A percentile compares a stretch with the other conserved stretches of the same genome.
Conservation (phyloP, 2,888 invertebrate genomes). For the Gortyna flavago region DNA sequence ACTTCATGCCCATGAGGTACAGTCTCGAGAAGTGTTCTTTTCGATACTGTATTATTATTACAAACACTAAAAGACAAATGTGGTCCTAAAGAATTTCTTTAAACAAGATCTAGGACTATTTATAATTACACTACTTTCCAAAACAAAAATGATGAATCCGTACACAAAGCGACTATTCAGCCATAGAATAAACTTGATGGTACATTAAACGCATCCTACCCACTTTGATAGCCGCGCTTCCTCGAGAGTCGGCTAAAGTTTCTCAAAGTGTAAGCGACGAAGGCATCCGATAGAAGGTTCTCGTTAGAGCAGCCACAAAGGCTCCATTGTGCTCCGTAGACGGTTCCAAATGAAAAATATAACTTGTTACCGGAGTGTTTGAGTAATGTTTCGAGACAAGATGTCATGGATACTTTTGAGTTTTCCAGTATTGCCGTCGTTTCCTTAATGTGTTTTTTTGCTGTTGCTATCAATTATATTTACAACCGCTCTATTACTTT, state of each 20-base stretch:
- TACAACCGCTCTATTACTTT: background rate
- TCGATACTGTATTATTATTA: background rate
- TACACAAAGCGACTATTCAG: conserved; percentile 23
- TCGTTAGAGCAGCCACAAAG: conserved; percentile 69
- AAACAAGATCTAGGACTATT: background rate
- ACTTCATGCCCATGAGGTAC: no score
- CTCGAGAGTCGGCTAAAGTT: conserved; percentile 66
- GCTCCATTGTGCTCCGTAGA: conserved; percentile 68
- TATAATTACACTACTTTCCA: conserved; percentile 2
- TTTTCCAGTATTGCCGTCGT: conserved; percentile 13
- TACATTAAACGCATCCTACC: conserved; percentile 62
- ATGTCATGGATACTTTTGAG: conserved; percentile 57
- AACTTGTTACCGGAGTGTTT: conserved; percentile 61
- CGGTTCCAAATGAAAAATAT: conserved; percentile 68
- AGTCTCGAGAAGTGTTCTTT: no score
- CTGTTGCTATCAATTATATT: background rate
- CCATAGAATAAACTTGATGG: conserved; percentile 54
- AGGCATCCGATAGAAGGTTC: conserved; percentile 69
- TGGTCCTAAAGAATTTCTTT: background rate
- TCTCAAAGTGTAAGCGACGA: conserved; percentile 69
- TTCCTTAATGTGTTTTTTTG: conserved; percentile 3
- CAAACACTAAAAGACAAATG: background rate
- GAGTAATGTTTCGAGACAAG: conserved; percentile 49
- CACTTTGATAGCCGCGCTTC: conserved; percentile 62
- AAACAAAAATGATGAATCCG: conserved; percentile 13